A percentile compares a stretch with the other conserved stretches of the same genome.
Evolutionary conservation across 2,113 vertebrate species (phyloP).

Genomic region (Scartelaos histophorus): DNA sequence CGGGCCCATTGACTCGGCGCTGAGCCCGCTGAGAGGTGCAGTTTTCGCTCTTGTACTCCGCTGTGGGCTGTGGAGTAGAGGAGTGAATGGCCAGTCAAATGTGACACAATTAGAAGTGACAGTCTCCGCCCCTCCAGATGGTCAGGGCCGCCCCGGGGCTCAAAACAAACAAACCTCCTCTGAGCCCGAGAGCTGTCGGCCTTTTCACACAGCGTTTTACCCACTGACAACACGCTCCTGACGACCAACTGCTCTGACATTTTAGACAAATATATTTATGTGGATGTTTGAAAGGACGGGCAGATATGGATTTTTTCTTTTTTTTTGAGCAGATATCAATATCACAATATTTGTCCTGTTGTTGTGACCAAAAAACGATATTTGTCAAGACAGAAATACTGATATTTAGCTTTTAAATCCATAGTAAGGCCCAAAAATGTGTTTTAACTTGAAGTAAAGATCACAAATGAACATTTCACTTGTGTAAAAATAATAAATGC

Average conservation of each 20-base stretch:
- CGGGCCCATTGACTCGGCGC: slow-evolving; percentile 3
- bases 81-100: slow-evolving; percentile 37
- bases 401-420: no score
- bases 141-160: slow-evolving; percentile 18
- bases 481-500: no score
- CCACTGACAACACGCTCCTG: neutral
- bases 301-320: no score
- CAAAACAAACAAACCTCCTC: slow-evolving; percentile 51
- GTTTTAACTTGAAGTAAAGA: no score
- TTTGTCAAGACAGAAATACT: no score
- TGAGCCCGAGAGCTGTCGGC: neutral
- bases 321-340: no score
- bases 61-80: neutral
- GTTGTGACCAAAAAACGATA: no score
- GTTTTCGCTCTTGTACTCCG: slow-evolving; percentile 34
- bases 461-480: no score
- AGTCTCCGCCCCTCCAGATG: slow-evolving; percentile 58
- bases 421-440: no score
- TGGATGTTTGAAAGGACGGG: no score
- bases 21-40: slow-evolving; percentile 6
- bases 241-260: neutral
- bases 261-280: neutral
- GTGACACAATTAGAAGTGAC: slow-evolving; percentile 54
- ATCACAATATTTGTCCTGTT: neutral
- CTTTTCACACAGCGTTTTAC: neutral